Evolutionary conservation across 2,888 invertebrate genomes (phyloP).

Genomic region (Sussaba pulchella): DNA sequence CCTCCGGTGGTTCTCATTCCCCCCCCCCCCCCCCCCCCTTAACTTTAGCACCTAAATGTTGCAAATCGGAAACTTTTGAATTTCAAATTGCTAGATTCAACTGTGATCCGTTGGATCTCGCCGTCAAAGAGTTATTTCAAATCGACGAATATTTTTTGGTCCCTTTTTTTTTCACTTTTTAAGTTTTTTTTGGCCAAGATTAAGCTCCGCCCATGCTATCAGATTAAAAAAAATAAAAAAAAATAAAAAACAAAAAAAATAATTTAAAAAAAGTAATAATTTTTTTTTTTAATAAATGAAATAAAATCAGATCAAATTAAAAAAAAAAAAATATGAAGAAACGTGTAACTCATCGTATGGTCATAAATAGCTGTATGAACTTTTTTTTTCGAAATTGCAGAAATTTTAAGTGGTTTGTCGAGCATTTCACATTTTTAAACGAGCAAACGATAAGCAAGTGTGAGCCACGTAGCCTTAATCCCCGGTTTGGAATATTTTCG

Average conservation of each 20-base stretch:
- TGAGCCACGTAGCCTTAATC: conserved; percentile 24
- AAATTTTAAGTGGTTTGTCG: too few relatives aligned
- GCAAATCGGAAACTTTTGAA: neutral
- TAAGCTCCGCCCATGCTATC: too few relatives aligned
- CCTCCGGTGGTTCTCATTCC: neutral
- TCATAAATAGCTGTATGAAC: neutral
- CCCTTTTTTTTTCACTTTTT: conserved; percentile 23
- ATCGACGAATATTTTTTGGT: conserved; percentile 14
- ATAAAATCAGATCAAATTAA: too few relatives aligned
- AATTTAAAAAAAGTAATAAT: too few relatives aligned
- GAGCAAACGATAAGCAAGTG: too few relatives aligned
- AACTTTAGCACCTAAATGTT: neutral
- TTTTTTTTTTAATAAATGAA: too few relatives aligned
- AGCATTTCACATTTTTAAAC: too few relatives aligned
- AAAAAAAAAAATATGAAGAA: too few relatives aligned
- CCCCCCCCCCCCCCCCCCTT: too few relatives aligned
- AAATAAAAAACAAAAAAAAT: too few relatives aligned
- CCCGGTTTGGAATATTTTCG: too few relatives aligned
- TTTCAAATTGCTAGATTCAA: neutral
- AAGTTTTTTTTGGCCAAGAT: neutral
- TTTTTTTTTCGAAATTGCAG: conserved; percentile 1
- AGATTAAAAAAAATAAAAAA: too few relatives aligned
- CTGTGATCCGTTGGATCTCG: neutral
- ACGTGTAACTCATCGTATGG: neutral
- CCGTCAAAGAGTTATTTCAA: neutral